Conservation (phyloP, 2,888 invertebrate genomes). For the Noctua janthina region DNA sequence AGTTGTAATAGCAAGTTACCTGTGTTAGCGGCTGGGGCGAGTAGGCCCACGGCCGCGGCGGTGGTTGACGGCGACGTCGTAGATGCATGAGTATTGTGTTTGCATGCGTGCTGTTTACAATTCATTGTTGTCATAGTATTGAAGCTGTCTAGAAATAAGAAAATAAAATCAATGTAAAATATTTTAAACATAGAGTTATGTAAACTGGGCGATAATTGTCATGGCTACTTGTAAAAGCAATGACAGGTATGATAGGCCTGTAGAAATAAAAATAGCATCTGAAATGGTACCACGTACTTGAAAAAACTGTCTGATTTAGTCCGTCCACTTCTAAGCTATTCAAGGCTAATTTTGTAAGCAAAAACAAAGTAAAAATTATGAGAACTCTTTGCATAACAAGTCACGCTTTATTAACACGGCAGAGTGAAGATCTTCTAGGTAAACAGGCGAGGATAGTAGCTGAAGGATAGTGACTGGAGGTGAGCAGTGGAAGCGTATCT, state of each 20-base stretch:
- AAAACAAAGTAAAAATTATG: slow-evolving; percentile 45
- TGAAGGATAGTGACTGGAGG: slow-evolving; percentile 1
- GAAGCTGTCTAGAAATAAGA: no score
- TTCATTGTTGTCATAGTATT: neutral
- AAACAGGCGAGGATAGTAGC: slow-evolving; percentile 23
- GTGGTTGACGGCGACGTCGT: slow-evolving; percentile 4
- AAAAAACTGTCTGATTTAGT: slow-evolving; percentile 3
- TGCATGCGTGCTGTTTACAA: neutral
- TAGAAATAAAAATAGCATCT: neutral
- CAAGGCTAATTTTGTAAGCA: slow-evolving; percentile 32
- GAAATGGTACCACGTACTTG: neutral
- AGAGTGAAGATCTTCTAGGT: slow-evolving; percentile 43
- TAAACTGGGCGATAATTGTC: neutral
- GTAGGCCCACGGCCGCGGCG: slow-evolving; percentile 18
- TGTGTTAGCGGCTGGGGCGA: slow-evolving; percentile 45
- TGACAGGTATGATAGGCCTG: neutral
- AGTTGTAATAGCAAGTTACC: slow-evolving; percentile 63
- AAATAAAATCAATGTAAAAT: neutral
- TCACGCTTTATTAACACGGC: slow-evolving; percentile 50
- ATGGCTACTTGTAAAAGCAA: neutral
- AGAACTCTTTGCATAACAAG: slow-evolving; percentile 58
- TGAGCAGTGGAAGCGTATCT: slow-evolving; percentile 4
- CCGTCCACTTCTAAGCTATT: slow-evolving; percentile 17
- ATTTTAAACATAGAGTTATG: no score
- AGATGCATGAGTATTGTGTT: neutral